These are phyloP conservation scores for Chelmon rostratus DNA, from an alignment of 2,797 vertebrate genomes.

Conservation along the genomic window DNA sequence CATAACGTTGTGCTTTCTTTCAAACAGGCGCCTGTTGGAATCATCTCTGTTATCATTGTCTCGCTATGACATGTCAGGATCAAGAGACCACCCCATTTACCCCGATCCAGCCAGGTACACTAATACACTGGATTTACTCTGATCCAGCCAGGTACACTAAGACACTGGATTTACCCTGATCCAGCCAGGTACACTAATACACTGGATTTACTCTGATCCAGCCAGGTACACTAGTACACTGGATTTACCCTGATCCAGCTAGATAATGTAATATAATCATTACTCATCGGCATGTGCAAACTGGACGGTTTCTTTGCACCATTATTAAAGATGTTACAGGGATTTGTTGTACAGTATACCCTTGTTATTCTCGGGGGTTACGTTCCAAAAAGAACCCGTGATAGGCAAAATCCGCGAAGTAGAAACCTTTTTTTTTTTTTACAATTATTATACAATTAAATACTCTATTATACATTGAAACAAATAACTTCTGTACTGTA, in stretches of 20 bases:
- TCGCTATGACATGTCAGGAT: constrained; percentile 96
- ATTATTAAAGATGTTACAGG: background rate
- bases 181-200: constrained; percentile 90
- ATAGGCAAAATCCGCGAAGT: no score
- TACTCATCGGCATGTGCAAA: no score
- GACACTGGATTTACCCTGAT: constrained; percentile 92
- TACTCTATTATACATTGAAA: no score
- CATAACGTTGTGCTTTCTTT: background rate
- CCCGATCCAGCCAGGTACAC: constrained; percentile 97
- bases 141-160: constrained; percentile 78
- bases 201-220: background rate
- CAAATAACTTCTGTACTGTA: no score
- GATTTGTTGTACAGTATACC: no score
- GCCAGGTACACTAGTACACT: constrained; percentile 73
- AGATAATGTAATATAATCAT: constrained; percentile 66
- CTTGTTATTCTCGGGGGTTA: no score
- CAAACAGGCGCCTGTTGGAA: constrained; percentile 94
- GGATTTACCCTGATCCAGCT: constrained; percentile 99
- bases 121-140: fast-evolving
- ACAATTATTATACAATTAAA: no score
- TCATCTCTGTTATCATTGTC: constrained; percentile 97
- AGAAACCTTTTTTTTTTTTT: no score
- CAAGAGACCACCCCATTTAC: constrained; percentile 98
- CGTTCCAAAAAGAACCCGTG: no score
- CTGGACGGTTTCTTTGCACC: background rate